Evolutionary conservation across 2,113 vertebrate species (phyloP), one percentile per base, ranked within the genome.

Genomic region (Pseudolaguvia tuberculata): DNA sequence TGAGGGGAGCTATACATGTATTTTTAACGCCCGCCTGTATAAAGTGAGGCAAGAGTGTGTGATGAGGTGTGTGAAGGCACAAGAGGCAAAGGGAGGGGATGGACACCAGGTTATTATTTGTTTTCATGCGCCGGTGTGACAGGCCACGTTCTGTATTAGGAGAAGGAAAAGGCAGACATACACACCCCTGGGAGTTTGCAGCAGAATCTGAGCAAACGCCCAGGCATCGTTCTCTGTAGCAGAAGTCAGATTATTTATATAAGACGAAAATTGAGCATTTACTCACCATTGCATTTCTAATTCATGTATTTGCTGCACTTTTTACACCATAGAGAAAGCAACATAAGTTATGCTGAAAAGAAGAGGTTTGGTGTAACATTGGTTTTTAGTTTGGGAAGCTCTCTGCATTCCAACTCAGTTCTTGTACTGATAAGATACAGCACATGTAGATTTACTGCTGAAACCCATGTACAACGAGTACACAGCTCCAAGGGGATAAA

Each of bases 1-100:
- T 90, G 89, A 92, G 88, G 84, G 80, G 81, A 86, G 89, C 87
- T 89, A 86, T 89, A 88, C 90, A 92, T 92, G 89, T 91, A 92
- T 92, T 91, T 92, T 92, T 88, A 92, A 91, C 86, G 66, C 81
- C 73, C 81, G 80, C 81, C 82, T 70, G 83, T 91, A 87, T 90
- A 90, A 91, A 90, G 91, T 87, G 85, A 88, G 87, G 83, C 84
- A 86, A 86, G 63, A 78, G 68, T 69, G 75, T 57, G 68, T 75
- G 80, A 59, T 79, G 72, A 72, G 66, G 39, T 79, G 75, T 79
- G 48, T 78, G 73, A 76, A 75, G 68, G 71, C 59, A 57, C 53
- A 74, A 52, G 74, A 68, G 74, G 74, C 63, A 72, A 77, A 75
- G 72, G 45, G 57, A 63, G 61, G 72, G 63, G 58, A 66, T 75